Base-by-base conservation (phyloP, 2,888 invertebrate species). In the Actias luna region DNA sequence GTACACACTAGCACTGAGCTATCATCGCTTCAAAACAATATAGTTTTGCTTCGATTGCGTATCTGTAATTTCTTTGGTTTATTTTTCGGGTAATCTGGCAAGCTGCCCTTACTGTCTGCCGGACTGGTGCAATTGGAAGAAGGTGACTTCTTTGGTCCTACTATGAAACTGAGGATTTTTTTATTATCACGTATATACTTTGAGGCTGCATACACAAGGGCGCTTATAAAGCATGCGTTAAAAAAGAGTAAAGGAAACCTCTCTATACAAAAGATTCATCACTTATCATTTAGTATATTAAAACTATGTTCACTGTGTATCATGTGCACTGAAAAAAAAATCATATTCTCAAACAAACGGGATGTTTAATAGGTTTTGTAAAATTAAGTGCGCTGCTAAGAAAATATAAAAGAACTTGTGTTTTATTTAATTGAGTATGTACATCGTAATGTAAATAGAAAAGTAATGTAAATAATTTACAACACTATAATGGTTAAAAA, bases 401-500 rank as follows among this genome's bases (percentile, higher is more conserved):
- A 16, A 39, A 39, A n/a, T 5, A 16, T 39, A 1, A 39, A n/a
- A 39, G 4, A 42, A 42, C 8, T 18, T 42, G 1, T 8, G 2
- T 18, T 8, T n/a, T 18, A 18, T 42, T 42, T 42, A 1, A 42
- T 42, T 42, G 42, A 18, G 18, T 5, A 36, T 36, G 14, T 16
- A 12, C 12, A 36, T 1, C 36, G 14, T 36, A 36, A n/a, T n/a
- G n/a, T 14, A 36, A 12, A 3, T 14, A 4, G 4, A 36, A 42
- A 16, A 33, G 8, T 33, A 42, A 42, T 16, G 7, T 27, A 55
- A 52, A 57, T 57, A 22, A 62, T 57, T 18, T 58, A 39, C 27
- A 57, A 39, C 36, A 58, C 58, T 39, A 31, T 39, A 62, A 27
- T 52, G 39, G 31, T 36, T 59, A 8, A 36, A 36, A 46, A 52